These are phyloP conservation scores for Alloplasta piceator DNA, from an alignment of 2,888 invertebrate species.

Conservation along the genomic window DNA sequence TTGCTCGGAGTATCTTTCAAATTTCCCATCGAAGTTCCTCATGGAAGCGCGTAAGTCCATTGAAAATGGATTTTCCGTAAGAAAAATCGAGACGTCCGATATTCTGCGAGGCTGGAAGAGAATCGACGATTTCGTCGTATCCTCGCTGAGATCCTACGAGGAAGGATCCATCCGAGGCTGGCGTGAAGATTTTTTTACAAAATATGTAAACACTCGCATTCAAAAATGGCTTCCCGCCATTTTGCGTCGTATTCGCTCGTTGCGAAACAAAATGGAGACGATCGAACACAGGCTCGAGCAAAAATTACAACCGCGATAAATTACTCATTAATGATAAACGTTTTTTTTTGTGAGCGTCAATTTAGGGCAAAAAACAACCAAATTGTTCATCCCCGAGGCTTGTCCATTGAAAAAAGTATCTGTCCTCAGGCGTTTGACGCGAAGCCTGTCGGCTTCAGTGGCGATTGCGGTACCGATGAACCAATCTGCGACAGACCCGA, in stretches of 20 bases:
- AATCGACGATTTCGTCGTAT: constrained; percentile 30
- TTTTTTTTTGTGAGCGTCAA: not conserved
- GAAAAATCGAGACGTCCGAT: constrained; percentile 10
- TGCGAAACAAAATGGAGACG: constrained; percentile 35
- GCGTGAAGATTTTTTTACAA: constrained; percentile 1
- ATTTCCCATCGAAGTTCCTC: not conserved
- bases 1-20: not conserved
- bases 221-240: not conserved
- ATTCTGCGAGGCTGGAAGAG: constrained; percentile 28
- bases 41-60: not conserved
- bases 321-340: not conserved
- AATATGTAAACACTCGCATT: not conserved
- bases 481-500: constrained; percentile 14
- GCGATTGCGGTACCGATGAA: constrained; percentile 57
- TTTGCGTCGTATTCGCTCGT: constrained; percentile 23
- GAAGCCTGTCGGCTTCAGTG: constrained; percentile 55
- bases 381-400: constrained; percentile 27
- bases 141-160: constrained; percentile 23
- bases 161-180: not conserved
- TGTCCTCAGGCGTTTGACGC: constrained; percentile 75
- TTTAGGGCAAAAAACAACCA: constrained; percentile 39
- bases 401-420: constrained; percentile 67
- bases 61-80: not conserved
- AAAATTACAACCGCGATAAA: constrained; percentile 33
- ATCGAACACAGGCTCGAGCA: constrained; percentile 25